A percentile compares a stretch with the other conserved stretches of the same genome.
Conservation (phyloP, 2,113 vertebrate genomes). For the Tympanuchus pallidicinctus region DNA sequence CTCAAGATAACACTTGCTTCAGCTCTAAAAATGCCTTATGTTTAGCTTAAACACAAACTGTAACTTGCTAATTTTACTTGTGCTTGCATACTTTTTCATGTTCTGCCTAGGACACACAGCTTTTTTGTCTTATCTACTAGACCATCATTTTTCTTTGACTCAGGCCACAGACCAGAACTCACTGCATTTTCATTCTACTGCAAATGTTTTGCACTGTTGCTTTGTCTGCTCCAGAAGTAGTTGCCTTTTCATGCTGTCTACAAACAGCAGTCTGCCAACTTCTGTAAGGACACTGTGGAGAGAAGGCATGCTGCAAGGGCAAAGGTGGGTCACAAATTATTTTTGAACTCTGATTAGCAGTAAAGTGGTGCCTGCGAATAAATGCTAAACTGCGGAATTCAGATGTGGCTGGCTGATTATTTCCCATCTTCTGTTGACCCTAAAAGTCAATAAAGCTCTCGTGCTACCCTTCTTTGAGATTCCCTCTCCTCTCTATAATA, state of each 20-base stretch:
- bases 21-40: background rate
- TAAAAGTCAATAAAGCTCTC: background rate
- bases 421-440: constrained; percentile 14
- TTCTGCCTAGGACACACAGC: background rate
- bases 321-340: background rate
- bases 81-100: background rate
- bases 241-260: background rate
- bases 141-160: background rate
- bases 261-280: background rate
- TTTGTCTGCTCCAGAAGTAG: background rate
- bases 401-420: background rate
- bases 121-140: background rate
- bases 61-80: background rate
- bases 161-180: background rate
- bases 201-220: rapidly evolving
- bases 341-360: background rate
- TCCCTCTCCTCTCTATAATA: background rate
- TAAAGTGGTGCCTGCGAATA: background rate
- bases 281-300: background rate
- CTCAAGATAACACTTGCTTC: rapidly evolving
- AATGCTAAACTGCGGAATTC: background rate
- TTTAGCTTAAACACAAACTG: background rate
- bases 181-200: background rate
- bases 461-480: background rate
- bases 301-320: background rate